Base-by-base conservation (phyloP, 2,797 vertebrate genomes). In the Cyclopterus lumpus region DNA sequence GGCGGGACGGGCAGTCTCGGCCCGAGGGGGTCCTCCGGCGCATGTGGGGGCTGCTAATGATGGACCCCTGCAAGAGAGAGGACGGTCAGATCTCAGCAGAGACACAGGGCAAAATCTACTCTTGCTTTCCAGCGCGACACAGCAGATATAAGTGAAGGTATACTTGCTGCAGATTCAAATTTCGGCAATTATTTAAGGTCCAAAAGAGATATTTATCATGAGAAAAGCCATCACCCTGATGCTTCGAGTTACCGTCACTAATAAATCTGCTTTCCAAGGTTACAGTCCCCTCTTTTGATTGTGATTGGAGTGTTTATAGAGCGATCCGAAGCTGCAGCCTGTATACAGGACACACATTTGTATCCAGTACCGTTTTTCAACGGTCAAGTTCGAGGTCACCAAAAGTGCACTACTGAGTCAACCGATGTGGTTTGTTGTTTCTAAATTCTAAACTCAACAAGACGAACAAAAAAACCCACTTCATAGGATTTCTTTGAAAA, bases 31-130 rank as follows among this genome's bases (percentile, higher is more conserved):
- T 89, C 94, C 97, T 95, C 84, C 95, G 95, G 91, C 96, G 95
- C 92, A 96, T 96, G 94, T 98, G 97, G 89, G 98, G 97, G 80
- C 97, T 99, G 97, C 96, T 99, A 98, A 99, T 99, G 97, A 97
- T 97, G 96, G 98, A 98, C 79, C 97, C 98, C 98, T 99, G 96
- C 88, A 85, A 73, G 40, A 86, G 63, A 93, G 59, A 85, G 36
- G 22, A 72, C 38, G 5, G 78, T 90, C 75, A 92, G 75, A 82
- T 68, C 40, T 69, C 61, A 72, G n/a, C 42, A 59, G 5, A 54
- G 22, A 71, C 4, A 68, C 63, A 48, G 46, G 46, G 7, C 6
- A 46, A 16, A 22, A n/a, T 8, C 60, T 8, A 2, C 18, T 22
- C 32, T 8, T 12, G 5, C 30, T 36, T 7, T 14, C 38, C 36